Conservation (phyloP, 64 coral and sea anemone species). For the Exaiptasia diaphana region DNA sequence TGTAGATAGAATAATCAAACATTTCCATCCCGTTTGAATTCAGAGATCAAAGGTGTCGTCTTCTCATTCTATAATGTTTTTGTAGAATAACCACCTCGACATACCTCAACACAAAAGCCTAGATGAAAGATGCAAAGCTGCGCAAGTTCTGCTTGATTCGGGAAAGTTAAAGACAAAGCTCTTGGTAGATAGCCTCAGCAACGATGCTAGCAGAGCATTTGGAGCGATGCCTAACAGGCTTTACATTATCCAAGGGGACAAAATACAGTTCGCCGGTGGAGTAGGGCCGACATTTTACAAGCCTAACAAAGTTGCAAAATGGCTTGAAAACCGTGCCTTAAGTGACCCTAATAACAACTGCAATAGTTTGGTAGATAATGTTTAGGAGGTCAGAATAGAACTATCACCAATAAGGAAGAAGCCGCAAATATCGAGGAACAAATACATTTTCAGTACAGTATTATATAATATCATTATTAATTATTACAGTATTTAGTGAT, state of each 20-base stretch:
- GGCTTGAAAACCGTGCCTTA: slow-evolving; percentile 15
- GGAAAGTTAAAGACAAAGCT: slow-evolving; percentile 41
- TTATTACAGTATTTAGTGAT: too few relatives aligned
- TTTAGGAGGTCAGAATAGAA: too few relatives aligned
- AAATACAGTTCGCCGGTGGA: slow-evolving; percentile 49
- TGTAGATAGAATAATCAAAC: too few relatives aligned
- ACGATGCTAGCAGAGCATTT: slow-evolving; percentile 51
- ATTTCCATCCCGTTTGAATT: too few relatives aligned
- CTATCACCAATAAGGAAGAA: too few relatives aligned
- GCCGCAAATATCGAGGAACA: too few relatives aligned
- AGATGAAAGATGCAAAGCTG: slow-evolving; percentile 60
- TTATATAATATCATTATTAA: too few relatives aligned
- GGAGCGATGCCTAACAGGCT: slow-evolving; percentile 56
- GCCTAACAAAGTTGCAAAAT: slow-evolving; percentile 36
- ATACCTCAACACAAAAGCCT: slow-evolving; percentile 59
- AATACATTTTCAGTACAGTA: too few relatives aligned
- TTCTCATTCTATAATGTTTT: neutral
- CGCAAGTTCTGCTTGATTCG: slow-evolving; percentile 26
- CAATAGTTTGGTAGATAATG: neutral
- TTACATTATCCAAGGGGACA: slow-evolving; percentile 34
- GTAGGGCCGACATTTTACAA: slow-evolving; percentile 73
- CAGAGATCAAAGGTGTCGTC: too few relatives aligned
- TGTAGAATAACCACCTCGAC: slow-evolving; percentile 49
- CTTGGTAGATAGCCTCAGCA: slow-evolving; percentile 64
- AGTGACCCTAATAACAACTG: neutral